phyloP scores from a whole-genome alignment of 2,113 vertebrate genomes.

The Cairina moschata region DNA sequence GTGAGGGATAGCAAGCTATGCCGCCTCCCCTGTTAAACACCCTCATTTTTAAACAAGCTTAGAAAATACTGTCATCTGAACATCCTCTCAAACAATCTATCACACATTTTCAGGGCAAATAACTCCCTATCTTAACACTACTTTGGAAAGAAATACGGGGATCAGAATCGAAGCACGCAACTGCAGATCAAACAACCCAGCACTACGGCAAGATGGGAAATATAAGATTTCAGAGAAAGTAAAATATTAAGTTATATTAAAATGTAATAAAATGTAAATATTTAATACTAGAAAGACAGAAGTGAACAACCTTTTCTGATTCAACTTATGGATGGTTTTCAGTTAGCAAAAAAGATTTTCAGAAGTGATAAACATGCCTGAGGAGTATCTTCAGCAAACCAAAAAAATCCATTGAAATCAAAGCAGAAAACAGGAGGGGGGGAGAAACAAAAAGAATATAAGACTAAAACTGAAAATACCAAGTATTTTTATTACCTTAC shows the following conservation, averaged over 20 bases:
- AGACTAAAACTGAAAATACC: not conserved
- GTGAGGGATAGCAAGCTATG: not conserved
- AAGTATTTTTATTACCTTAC: conserved; percentile 36
- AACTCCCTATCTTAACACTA: not conserved
- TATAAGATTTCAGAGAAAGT: not conserved
- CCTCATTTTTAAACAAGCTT: not conserved
- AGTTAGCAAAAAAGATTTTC: not conserved
- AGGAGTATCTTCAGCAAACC: not conserved
- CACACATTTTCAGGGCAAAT: not conserved
- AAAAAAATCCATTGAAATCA: not conserved
- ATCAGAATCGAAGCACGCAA: not conserved
- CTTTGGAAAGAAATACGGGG: accelerated
- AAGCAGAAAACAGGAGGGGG: not conserved
- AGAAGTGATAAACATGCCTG: not conserved
- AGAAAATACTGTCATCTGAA: not conserved
- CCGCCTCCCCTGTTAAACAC: not conserved
- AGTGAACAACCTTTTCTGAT: not conserved
- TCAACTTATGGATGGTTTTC: not conserved
- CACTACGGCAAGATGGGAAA: not conserved
- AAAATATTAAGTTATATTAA: not conserved
- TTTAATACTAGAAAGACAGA: not conserved
- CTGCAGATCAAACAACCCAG: not conserved
- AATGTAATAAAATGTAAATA: not conserved
- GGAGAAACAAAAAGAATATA: not conserved
- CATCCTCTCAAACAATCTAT: not conserved